Conservation (phyloP, 2,888 invertebrate species). For the Coremacera marginata region DNA sequence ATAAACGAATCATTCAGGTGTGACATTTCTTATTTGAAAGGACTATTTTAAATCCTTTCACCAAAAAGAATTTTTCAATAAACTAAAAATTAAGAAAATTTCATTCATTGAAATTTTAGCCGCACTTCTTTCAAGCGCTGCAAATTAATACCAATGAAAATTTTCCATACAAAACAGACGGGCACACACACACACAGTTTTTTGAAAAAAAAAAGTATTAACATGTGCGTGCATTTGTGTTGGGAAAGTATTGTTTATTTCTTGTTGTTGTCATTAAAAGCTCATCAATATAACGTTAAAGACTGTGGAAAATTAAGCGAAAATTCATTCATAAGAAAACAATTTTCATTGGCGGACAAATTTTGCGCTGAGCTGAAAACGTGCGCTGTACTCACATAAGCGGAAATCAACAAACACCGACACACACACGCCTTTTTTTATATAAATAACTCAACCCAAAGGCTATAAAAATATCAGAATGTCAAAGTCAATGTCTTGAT, state of each 20-base stretch:
- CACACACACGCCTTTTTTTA: background rate
- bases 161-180: background rate
- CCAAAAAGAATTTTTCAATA: too few relatives aligned
- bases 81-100: too few relatives aligned
- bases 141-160: slow-evolving; percentile 22
- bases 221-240: slow-evolving; percentile 1
- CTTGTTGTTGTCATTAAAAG: background rate
- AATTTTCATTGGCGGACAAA: background rate
- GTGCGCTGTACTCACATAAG: background rate
- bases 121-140: background rate
- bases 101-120: too few relatives aligned
- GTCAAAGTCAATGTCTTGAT: slow-evolving; percentile 9
- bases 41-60: too few relatives aligned
- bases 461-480: background rate
- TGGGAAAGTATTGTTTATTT: background rate
- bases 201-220: background rate
- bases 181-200: background rate
- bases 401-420: background rate
- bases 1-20: too few relatives aligned
- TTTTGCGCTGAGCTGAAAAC: background rate
- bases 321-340: slow-evolving; percentile 25
- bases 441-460: background rate
- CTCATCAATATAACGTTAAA: background rate
- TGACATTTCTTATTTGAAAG: too few relatives aligned
- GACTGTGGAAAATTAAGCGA: background rate